Evolutionary conservation across 2,797 vertebrate genomes (phyloP).

Genomic region (Apodemus agrarius): DNA sequence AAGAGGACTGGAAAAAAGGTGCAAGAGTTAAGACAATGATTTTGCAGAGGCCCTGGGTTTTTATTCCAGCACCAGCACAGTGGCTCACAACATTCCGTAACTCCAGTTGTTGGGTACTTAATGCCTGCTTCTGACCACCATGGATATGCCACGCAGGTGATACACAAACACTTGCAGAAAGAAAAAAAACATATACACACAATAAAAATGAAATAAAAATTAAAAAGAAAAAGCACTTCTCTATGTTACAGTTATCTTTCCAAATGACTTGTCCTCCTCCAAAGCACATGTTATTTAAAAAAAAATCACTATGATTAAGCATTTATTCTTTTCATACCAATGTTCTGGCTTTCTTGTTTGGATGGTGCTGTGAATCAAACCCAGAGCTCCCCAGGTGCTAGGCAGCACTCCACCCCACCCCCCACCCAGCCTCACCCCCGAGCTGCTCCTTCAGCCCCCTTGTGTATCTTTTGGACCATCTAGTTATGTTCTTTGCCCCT

Average conservation of each 20-base stretch:
- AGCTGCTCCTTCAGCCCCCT: background rate
- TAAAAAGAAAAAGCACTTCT: background rate
- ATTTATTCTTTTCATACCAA: slow-evolving; percentile 18
- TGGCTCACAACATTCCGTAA: background rate
- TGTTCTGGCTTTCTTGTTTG: background rate
- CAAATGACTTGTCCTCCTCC: background rate
- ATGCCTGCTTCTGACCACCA: background rate
- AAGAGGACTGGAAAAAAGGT: background rate
- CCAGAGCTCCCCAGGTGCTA: background rate
- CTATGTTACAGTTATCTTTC: background rate
- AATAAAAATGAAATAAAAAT: background rate
- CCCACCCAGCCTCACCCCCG: too few species aligned
- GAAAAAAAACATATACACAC: background rate
- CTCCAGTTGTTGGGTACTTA: background rate
- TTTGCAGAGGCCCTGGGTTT: background rate
- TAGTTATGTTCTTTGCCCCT: background rate
- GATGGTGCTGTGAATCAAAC: background rate
- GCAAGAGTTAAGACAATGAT: background rate
- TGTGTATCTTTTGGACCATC: background rate
- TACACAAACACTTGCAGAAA: background rate
- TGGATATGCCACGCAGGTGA: background rate
- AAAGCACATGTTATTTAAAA: slow-evolving; percentile 18
- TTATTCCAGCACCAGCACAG: background rate
- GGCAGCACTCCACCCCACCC: background rate
- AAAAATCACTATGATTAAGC: background rate